Percentiles rank a stretch among this genome's conserved stretches.
Evolutionary conservation across 2,888 invertebrate species (phyloP).

Genomic region (Platycheirus albimanus): DNA sequence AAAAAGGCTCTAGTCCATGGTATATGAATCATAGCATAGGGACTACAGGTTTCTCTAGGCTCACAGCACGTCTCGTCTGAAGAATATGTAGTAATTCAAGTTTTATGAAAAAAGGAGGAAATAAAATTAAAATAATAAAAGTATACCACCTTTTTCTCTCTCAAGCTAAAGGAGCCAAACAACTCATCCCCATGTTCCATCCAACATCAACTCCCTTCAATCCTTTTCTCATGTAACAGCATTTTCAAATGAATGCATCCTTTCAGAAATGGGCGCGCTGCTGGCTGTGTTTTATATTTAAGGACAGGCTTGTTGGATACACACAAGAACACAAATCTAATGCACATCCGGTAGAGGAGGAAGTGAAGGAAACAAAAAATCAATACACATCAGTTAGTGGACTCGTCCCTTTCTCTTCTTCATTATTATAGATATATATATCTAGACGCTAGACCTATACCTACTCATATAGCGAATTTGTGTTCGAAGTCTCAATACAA

Average conservation of each 20-base stretch:
- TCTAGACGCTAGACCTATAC: too few relatives aligned
- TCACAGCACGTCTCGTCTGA: neutral
- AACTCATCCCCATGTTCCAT: too few relatives aligned
- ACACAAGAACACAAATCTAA: constrained; percentile 19
- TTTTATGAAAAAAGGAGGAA: constrained; percentile 13
- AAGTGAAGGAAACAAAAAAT: constrained; percentile 18
- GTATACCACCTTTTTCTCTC: neutral
- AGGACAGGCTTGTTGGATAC: constrained; percentile 6
- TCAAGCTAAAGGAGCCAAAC: too few relatives aligned
- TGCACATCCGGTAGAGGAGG: constrained; percentile 36
- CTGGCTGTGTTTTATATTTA: constrained; percentile 30
- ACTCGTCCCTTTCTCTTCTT: neutral
- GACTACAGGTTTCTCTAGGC: too few relatives aligned
- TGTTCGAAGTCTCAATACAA: constrained; percentile 33
- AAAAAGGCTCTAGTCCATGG: neutral
- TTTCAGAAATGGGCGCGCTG: constrained; percentile 21
- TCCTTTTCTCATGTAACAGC: constrained; percentile 14
- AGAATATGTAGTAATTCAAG: constrained; percentile 22
- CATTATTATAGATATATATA: too few relatives aligned
- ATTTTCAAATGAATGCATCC: constrained; percentile 49
- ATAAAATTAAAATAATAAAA: constrained; percentile 51
- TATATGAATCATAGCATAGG: neutral
- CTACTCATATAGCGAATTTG: too few relatives aligned
- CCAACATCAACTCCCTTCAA: neutral
- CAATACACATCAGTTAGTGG: constrained; percentile 5